A percentile compares a stretch with the other conserved stretches of the same genome.
phyloP scores from a whole-genome alignment of 1,140 invertebrate species.

The Subanguina moxae region DNA sequence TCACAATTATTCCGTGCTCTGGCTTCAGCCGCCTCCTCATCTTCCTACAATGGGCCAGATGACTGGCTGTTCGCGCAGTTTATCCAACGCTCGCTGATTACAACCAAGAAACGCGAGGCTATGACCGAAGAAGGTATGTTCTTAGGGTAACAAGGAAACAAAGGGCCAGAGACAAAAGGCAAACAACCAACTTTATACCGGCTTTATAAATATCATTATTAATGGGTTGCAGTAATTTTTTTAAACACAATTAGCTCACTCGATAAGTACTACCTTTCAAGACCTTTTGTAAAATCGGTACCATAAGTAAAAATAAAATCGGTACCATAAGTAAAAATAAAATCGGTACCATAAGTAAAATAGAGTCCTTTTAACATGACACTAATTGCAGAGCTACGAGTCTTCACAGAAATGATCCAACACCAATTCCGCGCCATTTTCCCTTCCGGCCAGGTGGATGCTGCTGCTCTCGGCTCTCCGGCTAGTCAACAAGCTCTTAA shows the following conservation, averaged over 20 bases:
- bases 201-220: too few species aligned
- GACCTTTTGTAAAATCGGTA: too few species aligned
- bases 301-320: too few species aligned
- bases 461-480: conserved; percentile 4
- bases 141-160: too few species aligned
- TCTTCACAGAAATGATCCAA: conserved; percentile 20
- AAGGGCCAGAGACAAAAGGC: too few species aligned
- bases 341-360: too few species aligned
- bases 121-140: conserved; percentile 12
- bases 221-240: too few species aligned
- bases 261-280: too few species aligned
- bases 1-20: conserved; percentile 15
- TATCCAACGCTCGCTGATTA: conserved; percentile 27
- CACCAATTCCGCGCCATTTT: conserved; percentile 14
- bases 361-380: background rate
- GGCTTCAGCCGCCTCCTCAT: conserved; percentile 14
- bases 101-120: conserved; percentile 25
- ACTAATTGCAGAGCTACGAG: conserved; percentile 2
- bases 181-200: too few species aligned
- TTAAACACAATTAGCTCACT: too few species aligned
- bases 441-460: conserved; percentile 15
- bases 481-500: conserved; percentile 10
- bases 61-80: conserved; percentile 35
- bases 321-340: too few species aligned
- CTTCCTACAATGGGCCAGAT: conserved; percentile 15